Percentiles rank a stretch among this genome's conserved stretches.
phyloP scores from a whole-genome alignment of 2,888 invertebrate genomes.

The Ornithoptera alexandrae region DNA sequence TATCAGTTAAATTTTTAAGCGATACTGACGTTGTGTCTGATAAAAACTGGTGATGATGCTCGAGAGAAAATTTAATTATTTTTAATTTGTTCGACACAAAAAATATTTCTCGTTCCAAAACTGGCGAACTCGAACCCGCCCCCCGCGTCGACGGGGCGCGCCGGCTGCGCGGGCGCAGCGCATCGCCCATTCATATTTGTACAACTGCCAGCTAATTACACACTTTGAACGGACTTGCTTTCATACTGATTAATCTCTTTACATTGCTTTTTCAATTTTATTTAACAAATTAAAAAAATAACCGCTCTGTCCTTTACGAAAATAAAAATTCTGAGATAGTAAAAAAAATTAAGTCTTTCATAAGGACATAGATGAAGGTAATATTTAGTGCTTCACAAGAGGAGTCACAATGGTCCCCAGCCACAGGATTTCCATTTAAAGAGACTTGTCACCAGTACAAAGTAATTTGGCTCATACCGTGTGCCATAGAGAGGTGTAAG shows the following conservation, averaged over 20 bases:
- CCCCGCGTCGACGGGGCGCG: slow-evolving; percentile 46
- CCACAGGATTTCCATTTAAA: too few relatives aligned
- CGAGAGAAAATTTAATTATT: slow-evolving; percentile 1
- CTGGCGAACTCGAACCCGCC: slow-evolving; percentile 36
- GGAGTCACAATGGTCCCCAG: too few relatives aligned
- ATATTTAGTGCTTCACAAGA: too few relatives aligned
- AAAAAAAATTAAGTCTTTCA: too few relatives aligned
- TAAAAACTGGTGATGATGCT: not conserved
- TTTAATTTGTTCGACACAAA: not conserved
- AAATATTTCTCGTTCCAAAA: slow-evolving; percentile 9
- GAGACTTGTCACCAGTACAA: too few relatives aligned
- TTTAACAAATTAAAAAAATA: slow-evolving; percentile 32
- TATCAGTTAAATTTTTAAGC: not conserved
- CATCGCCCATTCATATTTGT: slow-evolving; percentile 67
- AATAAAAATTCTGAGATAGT: not conserved
- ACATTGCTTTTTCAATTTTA: slow-evolving; percentile 49
- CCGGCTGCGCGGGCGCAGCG: slow-evolving; percentile 52
- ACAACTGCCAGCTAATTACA: slow-evolving; percentile 71
- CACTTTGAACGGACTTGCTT: slow-evolving; percentile 47
- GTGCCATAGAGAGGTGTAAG: too few relatives aligned
- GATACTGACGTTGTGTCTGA: not conserved
- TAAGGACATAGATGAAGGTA: too few relatives aligned
- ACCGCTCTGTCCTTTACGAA: not conserved
- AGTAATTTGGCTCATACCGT: too few relatives aligned
- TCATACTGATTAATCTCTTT: slow-evolving; percentile 67